phyloP scores from a whole-genome alignment of 35 echinoderm and acorn worm genomes.

The Heliocidaris erythrogramma region DNA sequence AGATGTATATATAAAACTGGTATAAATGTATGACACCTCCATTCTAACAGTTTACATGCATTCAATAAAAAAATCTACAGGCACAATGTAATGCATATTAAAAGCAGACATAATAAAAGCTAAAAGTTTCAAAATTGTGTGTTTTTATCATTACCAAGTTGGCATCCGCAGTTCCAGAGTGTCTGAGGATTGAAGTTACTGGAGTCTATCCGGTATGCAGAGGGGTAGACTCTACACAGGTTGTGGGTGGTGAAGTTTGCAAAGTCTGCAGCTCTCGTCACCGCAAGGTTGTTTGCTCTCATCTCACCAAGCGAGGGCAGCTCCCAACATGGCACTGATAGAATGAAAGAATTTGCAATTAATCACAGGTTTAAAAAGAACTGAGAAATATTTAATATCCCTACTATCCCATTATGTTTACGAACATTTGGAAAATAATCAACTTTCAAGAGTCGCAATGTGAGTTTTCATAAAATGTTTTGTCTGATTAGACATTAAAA shows the following conservation, averaged over 20 bases:
- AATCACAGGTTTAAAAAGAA: too few species aligned
- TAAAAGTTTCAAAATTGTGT: background rate
- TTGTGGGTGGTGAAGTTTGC: constrained; percentile 74
- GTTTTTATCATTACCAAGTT: constrained; percentile 69
- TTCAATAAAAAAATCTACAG: background rate
- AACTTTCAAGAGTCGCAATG: too few species aligned
- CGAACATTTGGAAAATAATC: too few species aligned
- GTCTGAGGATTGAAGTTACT: constrained; percentile 97
- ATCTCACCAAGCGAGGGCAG: constrained; percentile 96
- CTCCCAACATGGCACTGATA: constrained; percentile 88
- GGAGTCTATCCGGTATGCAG: constrained; percentile 95
- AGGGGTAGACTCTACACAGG: constrained; percentile 90
- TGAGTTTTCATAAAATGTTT: too few species aligned
- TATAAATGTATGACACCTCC: too few species aligned
- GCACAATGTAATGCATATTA: too few species aligned
- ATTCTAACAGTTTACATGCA: constrained; percentile 65
- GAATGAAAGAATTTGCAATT: background rate
- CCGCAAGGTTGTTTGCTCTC: constrained; percentile 78
- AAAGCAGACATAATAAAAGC: too few species aligned
- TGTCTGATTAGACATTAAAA: too few species aligned
- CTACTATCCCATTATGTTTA: too few species aligned
- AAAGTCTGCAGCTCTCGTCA: constrained; percentile 77
- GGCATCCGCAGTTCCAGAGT: constrained; percentile 97
- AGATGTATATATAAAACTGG: too few species aligned
- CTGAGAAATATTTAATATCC: too few species aligned